These are phyloP conservation scores for Hirtodrosophila trivittata DNA, from an alignment of 2,888 invertebrate species.

Conservation along the genomic window DNA sequence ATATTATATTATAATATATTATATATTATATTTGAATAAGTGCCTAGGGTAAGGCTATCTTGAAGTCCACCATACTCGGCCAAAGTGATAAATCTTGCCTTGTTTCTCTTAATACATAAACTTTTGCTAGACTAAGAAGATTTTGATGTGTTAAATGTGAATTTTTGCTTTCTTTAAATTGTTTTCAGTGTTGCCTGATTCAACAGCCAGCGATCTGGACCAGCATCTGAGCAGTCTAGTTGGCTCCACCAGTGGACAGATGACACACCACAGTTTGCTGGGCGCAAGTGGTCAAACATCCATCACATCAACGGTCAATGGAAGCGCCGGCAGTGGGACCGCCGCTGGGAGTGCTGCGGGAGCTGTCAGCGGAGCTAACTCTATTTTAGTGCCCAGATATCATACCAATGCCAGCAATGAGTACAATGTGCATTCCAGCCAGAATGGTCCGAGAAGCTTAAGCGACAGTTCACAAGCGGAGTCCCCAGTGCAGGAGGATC, in stretches of 20 bases:
- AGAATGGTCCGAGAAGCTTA: constrained; percentile 89
- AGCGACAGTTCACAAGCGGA: constrained; percentile 93
- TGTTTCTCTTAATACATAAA: too few relatives aligned
- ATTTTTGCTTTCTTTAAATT: too few relatives aligned
- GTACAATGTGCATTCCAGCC: constrained; percentile 85
- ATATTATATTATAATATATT: too few relatives aligned
- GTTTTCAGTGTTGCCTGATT: constrained; percentile 89
- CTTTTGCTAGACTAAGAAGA: too few relatives aligned
- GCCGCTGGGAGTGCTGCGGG: constrained; percentile 48
- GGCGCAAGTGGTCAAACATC: constrained; percentile 84
- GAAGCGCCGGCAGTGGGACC: constrained; percentile 63
- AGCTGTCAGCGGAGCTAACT: constrained; percentile 67
- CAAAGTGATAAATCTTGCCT: too few relatives aligned
- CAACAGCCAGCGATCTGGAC: constrained; percentile 89
- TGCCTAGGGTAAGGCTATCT: too few relatives aligned
- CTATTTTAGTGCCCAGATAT: constrained; percentile 88
- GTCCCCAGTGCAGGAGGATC: constrained; percentile 92
- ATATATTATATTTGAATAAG: too few relatives aligned
- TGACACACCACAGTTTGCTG: constrained; percentile 84
- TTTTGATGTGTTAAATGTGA: too few relatives aligned
- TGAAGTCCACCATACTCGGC: too few relatives aligned
- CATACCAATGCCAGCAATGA: constrained; percentile 86
- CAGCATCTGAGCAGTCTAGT: constrained; percentile 89
- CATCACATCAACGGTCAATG: constrained; percentile 82
- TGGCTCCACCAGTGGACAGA: constrained; percentile 85